Conservation (phyloP, 2,888 invertebrate genomes). For the Mylabris sibirica region DNA sequence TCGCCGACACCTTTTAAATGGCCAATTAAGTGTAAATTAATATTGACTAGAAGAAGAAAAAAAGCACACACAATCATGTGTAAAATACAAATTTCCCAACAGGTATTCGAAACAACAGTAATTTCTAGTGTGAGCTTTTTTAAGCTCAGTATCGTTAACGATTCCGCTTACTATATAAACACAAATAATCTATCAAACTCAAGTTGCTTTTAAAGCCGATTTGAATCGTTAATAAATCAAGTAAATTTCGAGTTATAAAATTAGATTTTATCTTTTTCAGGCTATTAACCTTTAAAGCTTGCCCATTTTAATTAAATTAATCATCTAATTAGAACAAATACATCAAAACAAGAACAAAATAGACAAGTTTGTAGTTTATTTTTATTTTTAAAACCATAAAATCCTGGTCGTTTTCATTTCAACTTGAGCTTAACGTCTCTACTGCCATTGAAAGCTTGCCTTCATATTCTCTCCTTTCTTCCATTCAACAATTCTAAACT, state of each 20-base stretch:
- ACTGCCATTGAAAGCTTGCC: background rate
- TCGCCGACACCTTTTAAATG: background rate
- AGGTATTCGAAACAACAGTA: background rate
- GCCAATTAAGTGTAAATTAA: background rate
- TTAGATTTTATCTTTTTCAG: constrained; percentile 5
- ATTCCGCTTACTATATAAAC: background rate
- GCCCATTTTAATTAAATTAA: background rate
- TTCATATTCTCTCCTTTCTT: background rate
- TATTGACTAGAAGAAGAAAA: background rate
- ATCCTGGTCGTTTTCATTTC: background rate
- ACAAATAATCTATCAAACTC: background rate
- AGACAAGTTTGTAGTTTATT: background rate
- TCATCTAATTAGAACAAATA: background rate
- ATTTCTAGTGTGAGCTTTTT: background rate
- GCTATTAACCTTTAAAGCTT: background rate
- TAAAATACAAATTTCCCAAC: background rate
- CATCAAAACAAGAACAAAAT: background rate
- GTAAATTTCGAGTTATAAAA: background rate
- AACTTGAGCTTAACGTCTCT: background rate
- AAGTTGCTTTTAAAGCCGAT: background rate
- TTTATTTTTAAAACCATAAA: background rate
- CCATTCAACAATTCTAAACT: background rate
- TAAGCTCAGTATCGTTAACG: background rate
- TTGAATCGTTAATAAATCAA: background rate
- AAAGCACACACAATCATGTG: background rate